These are phyloP conservation scores for Amitus sp. DNA, from an alignment of 2,888 invertebrate species.

Conservation along the genomic window DNA sequence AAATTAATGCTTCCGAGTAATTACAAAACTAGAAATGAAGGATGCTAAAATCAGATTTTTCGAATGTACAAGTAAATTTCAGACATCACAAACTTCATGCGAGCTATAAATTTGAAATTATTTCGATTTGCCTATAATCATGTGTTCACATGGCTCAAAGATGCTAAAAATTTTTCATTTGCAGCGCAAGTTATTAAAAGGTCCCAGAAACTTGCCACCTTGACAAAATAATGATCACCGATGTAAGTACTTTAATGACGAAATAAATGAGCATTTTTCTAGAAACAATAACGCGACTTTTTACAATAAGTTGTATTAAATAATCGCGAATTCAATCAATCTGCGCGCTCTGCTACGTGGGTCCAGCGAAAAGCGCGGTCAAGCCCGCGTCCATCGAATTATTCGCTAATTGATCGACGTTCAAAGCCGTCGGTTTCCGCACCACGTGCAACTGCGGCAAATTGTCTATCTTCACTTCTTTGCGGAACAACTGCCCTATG, in stretches of 20 bases:
- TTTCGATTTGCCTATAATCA: no score
- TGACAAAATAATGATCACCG: background rate
- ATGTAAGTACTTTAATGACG: no score
- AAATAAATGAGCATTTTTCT: background rate
- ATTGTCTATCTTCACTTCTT: constrained; percentile 87
- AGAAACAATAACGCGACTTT: constrained; percentile 11
- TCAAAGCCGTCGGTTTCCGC: constrained; percentile 53
- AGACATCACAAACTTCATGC: no score
- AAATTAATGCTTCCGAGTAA: no score
- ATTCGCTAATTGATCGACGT: constrained; percentile 59
- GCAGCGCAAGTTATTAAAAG: no score
- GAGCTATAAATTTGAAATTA: no score
- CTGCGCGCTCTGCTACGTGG: constrained; percentile 60
- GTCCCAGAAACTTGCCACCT: background rate
- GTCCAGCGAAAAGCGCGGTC: constrained; percentile 60
- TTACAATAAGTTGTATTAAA: constrained; percentile 52
- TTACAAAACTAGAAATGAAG: no score
- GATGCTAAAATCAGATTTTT: no score
- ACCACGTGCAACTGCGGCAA: constrained; percentile 76
- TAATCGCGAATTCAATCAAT: no score
- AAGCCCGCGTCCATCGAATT: constrained; percentile 55
- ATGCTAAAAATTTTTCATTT: no score
- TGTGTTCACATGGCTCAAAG: no score
- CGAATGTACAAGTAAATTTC: no score
- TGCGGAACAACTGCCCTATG: constrained; percentile 87